These are phyloP conservation scores for Reinhardtius hippoglossoides DNA, from an alignment of 2,113 vertebrate species.

Conservation along the genomic window DNA sequence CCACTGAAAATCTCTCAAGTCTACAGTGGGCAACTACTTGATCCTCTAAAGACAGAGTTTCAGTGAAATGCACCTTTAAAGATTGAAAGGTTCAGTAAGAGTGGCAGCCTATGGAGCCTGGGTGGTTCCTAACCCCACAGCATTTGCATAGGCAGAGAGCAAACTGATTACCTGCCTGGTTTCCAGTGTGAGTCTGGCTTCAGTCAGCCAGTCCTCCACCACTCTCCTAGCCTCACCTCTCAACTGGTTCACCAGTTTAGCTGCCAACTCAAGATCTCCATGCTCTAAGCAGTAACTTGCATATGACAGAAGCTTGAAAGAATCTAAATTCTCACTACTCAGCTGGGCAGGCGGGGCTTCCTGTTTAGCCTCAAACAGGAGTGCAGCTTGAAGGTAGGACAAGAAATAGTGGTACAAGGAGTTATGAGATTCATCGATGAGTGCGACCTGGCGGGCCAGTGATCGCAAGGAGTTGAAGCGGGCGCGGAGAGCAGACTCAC, in stretches of 20 bases:
- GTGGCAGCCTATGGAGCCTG: constrained; percentile 76
- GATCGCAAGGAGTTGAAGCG: constrained; percentile 89
- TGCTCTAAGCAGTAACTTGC: constrained; percentile 94
- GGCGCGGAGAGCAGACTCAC: constrained; percentile 90
- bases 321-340: constrained; percentile 85
- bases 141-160: constrained; percentile 92
- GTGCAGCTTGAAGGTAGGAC: constrained; percentile 93
- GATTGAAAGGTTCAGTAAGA: no score
- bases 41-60: neutral
- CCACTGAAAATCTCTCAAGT: neutral
- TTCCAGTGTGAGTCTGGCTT: constrained; percentile 93
- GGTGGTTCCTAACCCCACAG: constrained; percentile 92
- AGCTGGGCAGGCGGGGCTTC: constrained; percentile 87
- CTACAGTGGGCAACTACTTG: neutral
- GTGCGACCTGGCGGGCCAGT: constrained; percentile 89
- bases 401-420: constrained; percentile 97
- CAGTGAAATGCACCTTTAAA: neutral
- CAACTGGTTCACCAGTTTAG: constrained; percentile 95
- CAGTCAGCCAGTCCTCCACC: constrained; percentile 93
- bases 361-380: constrained; percentile 88
- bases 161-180: constrained; percentile 92
- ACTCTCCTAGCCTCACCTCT: constrained; percentile 91
- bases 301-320: constrained; percentile 92
- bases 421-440: constrained; percentile 93
- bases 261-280: constrained; percentile 94